Evolutionary conservation across 2,797 vertebrate genomes (phyloP).

Genomic region (Enteromius trimaculatus): DNA sequence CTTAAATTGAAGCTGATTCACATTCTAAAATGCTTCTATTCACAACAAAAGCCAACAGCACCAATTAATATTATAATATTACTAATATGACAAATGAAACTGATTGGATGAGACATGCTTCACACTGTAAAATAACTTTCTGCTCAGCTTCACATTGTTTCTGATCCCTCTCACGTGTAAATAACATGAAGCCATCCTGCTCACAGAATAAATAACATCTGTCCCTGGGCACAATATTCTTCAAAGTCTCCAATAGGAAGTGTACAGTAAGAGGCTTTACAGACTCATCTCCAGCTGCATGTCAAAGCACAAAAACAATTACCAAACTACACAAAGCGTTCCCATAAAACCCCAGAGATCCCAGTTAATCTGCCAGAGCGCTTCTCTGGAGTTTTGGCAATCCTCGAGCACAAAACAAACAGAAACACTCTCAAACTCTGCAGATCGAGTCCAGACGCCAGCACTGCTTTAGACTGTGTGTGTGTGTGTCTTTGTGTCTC

Average conservation of each 20-base stretch:
- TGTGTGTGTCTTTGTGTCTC: background rate
- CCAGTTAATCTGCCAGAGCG: background rate
- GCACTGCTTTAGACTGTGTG: slow-evolving; percentile 42
- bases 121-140: background rate
- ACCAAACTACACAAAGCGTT: background rate
- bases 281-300: background rate
- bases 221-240: background rate
- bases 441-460: slow-evolving; percentile 53
- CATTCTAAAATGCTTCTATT: no score
- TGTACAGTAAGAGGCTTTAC: background rate
- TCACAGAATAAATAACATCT: background rate
- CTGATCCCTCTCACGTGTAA: background rate
- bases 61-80: no score
- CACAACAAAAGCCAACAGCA: no score
- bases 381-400: slow-evolving; percentile 13
- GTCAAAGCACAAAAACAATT: slow-evolving; percentile 7
- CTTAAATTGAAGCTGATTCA: no score
- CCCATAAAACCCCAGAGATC: slow-evolving; percentile 8
- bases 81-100: no score
- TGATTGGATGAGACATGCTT: no score
- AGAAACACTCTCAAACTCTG: slow-evolving; percentile 22
- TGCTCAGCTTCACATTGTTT: background rate
- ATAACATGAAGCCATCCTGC: background rate
- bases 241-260: background rate
- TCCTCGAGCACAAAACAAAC: slow-evolving; percentile 34